Evolutionary conservation across 2,797 vertebrate genomes (phyloP).

Genomic region (Eleutherodactylus coqui): DNA sequence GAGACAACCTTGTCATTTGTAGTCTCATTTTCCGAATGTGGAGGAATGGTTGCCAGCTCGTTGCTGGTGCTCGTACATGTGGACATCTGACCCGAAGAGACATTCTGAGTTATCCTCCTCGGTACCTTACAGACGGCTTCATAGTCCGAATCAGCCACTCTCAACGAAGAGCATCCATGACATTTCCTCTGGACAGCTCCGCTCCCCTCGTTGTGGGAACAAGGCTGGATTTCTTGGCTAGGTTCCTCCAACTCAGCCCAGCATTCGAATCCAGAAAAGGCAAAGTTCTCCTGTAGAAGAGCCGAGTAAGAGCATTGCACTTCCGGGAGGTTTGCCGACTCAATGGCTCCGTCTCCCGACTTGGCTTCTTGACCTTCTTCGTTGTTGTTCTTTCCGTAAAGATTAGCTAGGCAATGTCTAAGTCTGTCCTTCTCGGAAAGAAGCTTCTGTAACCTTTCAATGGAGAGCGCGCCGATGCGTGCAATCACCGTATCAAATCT

Average conservation of each 20-base stretch:
- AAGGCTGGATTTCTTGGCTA: conserved; percentile 73
- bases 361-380: conserved; percentile 65
- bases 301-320: conserved; percentile 76
- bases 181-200: conserved; percentile 81
- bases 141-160: conserved; percentile 90
- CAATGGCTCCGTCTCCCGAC: conserved; percentile 72
- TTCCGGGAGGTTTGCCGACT: conserved; percentile 80
- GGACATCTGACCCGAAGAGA: conserved; percentile 80
- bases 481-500: conserved; percentile 88
- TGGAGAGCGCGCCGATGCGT: conserved; percentile 87
- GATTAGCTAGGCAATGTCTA: conserved; percentile 85
- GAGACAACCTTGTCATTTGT: conserved; percentile 75
- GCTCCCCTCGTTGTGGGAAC: conserved; percentile 71
- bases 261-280: conserved; percentile 88
- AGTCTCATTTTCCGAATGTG: conserved; percentile 69
- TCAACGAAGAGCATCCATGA: conserved; percentile 82
- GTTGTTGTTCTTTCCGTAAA: conserved; percentile 85
- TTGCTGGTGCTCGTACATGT: conserved; percentile 76
- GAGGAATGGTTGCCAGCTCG: conserved; percentile 73
- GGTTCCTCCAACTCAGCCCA: conserved; percentile 87
- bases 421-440: conserved; percentile 92
- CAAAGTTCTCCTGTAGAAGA: conserved; percentile 89
- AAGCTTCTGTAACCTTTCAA: conserved; percentile 89
- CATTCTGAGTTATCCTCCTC: conserved; percentile 82
- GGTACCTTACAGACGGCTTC: conserved; percentile 94